A percentile compares a stretch with the other conserved stretches of the same genome.
These are phyloP conservation scores for Peromyscus aztecus DNA, from an alignment of 2,797 vertebrate genomes.

Conservation along the genomic window DNA sequence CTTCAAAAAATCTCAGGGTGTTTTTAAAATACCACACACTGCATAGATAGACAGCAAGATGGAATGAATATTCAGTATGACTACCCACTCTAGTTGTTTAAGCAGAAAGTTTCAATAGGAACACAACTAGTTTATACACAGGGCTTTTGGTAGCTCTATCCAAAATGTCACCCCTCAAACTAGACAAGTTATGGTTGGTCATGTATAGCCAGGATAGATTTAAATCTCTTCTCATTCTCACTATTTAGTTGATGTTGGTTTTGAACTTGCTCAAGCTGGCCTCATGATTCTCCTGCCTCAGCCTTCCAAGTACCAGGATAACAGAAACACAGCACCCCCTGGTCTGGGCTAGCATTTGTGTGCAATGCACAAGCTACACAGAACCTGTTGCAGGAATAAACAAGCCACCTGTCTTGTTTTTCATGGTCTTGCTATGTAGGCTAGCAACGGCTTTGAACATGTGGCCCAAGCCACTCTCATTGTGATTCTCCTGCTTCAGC, in stretches of 20 bases:
- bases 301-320: neutral
- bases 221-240: neutral
- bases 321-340: neutral
- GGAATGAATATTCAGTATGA: neutral
- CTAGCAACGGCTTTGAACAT: neutral
- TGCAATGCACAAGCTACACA: neutral
- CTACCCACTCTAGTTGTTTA: conserved; percentile 24
- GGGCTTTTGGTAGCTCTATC: neutral
- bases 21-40: conserved; percentile 52
- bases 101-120: neutral
- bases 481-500: neutral
- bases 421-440: neutral
- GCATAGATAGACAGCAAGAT: conserved; percentile 38
- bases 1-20: conserved; percentile 68
- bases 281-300: neutral
- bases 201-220: neutral
- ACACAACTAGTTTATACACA: neutral
- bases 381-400: conserved; percentile 21
- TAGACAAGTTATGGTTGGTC: neutral
- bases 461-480: neutral
- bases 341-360: neutral
- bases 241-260: neutral
- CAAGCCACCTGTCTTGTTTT: neutral
- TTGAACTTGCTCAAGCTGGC: neutral
- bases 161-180: neutral